Evolutionary conservation across 2,113 vertebrate genomes (phyloP).

Genomic region (Catharus minimus): DNA sequence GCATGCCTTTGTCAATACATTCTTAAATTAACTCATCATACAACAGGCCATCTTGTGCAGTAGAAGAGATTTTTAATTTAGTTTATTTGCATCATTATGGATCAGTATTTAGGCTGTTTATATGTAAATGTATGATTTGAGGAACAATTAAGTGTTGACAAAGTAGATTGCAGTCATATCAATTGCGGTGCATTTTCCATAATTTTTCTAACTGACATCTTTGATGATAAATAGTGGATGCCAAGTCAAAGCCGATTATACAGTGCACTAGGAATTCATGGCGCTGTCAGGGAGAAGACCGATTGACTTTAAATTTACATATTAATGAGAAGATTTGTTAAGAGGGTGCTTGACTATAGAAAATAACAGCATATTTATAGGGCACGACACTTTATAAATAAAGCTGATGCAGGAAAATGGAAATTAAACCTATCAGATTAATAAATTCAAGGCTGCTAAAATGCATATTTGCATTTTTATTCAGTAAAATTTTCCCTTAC

Average conservation of each 20-base stretch:
- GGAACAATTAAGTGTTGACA: slow-evolving; percentile 88
- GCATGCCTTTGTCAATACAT: slow-evolving; percentile 64
- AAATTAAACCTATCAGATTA: slow-evolving; percentile 99
- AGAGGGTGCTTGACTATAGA: slow-evolving; percentile 94
- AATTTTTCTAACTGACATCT: slow-evolving; percentile 89
- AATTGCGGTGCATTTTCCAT: slow-evolving; percentile 82
- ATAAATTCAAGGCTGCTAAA: slow-evolving; percentile 95
- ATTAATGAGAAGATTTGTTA: slow-evolving; percentile 99
- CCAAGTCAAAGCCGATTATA: slow-evolving; percentile 98
- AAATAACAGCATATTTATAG: slow-evolving; percentile 98
- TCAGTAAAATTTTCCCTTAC: slow-evolving; percentile 75
- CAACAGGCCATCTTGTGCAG: slow-evolving; percentile 63
- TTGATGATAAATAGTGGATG: slow-evolving; percentile 91
- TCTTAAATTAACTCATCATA: slow-evolving; percentile 77
- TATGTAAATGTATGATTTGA: slow-evolving; percentile 88
- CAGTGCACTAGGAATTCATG: slow-evolving; percentile 92
- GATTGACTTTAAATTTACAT: slow-evolving; percentile 99
- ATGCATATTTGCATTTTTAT: slow-evolving; percentile 97
- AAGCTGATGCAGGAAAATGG: slow-evolving; percentile 99
- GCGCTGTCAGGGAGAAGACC: slow-evolving; percentile 91
- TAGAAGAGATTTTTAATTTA: slow-evolving; percentile 83
- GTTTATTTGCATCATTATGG: slow-evolving; percentile 85
- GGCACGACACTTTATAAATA: slow-evolving; percentile 99
- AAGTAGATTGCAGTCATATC: slow-evolving; percentile 85
- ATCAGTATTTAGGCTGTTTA: slow-evolving; percentile 83